These are phyloP conservation scores for Podarcis muralis DNA, from an alignment of 2,113 vertebrate genomes.

Conservation along the genomic window DNA sequence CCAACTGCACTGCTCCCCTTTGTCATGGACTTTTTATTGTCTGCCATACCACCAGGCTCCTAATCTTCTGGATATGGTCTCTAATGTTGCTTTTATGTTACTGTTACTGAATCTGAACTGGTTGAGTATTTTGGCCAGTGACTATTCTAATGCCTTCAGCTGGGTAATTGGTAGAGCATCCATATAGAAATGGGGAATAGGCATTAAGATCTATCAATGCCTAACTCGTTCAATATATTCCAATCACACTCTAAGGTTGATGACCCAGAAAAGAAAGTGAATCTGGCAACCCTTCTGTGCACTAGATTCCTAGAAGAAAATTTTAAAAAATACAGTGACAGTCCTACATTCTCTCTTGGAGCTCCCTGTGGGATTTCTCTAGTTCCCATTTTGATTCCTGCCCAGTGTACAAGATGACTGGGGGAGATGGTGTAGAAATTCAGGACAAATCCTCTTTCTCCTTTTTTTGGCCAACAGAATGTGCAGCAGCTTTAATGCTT, in stretches of 20 bases:
- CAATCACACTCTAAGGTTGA: no score
- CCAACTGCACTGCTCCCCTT: background rate
- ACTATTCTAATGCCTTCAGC: background rate
- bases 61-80: background rate
- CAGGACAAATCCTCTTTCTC: background rate
- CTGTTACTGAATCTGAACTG: background rate
- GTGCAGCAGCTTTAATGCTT: background rate
- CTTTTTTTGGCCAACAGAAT: background rate
- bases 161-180: background rate
- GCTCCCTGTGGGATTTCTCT: background rate
- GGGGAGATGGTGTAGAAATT: background rate
- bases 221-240: no score
- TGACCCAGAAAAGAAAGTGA: no score
- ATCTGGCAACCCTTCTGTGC: no score
- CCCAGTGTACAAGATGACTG: background rate
- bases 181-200: background rate
- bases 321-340: background rate
- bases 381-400: background rate
- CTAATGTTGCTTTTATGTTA: background rate
- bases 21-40: background rate
- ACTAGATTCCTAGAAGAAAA: background rate
- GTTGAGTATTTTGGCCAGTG: no score
- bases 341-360: background rate
- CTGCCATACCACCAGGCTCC: background rate
- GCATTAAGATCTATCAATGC: no score